Conservation (phyloP, 2,888 invertebrate genomes). For the Coelopa pilipes region DNA sequence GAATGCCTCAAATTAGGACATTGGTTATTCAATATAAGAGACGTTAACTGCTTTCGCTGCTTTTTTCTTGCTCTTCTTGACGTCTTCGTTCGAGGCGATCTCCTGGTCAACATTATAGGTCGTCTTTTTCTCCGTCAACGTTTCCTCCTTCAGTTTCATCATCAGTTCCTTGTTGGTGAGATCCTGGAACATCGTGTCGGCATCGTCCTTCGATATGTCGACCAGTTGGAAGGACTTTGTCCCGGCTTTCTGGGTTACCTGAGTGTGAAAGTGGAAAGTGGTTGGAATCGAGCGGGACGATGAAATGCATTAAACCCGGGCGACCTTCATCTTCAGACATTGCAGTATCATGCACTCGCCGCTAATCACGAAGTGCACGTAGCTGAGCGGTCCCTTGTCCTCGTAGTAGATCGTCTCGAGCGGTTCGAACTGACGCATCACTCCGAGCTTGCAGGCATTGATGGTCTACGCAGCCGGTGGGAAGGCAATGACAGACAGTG, state of each 20-base stretch:
- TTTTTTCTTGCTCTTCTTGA: background rate
- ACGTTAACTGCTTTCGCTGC: too few species aligned
- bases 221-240: conserved; percentile 45
- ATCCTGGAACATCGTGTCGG: conserved; percentile 42
- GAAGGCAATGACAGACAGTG: background rate
- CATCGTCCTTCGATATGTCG: conserved; percentile 44
- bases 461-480: conserved; percentile 44
- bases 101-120: conserved; percentile 33
- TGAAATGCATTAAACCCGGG: background rate
- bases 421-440: conserved; percentile 59
- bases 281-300: background rate
- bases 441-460: conserved; percentile 53
- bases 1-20: too few species aligned
- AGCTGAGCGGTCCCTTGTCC: conserved; percentile 57
- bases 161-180: conserved; percentile 43
- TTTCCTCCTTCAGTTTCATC: conserved; percentile 43
- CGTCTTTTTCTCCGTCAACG: conserved; percentile 6
- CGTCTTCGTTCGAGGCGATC: conserved; percentile 29
- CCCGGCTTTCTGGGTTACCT: conserved; percentile 44
- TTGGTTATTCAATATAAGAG: too few species aligned
- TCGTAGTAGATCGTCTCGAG: conserved; percentile 60
- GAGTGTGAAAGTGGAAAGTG: background rate
- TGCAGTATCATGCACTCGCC: conserved; percentile 65
- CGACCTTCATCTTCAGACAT: conserved; percentile 58
- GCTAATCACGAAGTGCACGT: conserved; percentile 63